These are phyloP conservation scores for Tretioscincus oriximinensis DNA, from an alignment of 2,113 vertebrate species.

Conservation along the genomic window DNA sequence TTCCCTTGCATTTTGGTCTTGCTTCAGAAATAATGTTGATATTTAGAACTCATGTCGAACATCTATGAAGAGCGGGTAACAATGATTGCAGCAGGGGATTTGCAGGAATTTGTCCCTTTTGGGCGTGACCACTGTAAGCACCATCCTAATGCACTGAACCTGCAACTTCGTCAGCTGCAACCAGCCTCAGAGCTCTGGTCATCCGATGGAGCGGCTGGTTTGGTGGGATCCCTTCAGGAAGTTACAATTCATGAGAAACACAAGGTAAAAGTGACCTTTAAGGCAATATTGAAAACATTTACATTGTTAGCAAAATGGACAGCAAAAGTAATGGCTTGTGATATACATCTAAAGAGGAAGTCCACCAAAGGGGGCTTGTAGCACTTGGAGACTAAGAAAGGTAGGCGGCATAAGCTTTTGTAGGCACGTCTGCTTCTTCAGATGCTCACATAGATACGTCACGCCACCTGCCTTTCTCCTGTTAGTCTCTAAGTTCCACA, in stretches of 20 bases:
- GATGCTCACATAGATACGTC: too few species aligned
- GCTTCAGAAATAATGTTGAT: conserved; percentile 97
- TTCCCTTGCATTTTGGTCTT: conserved; percentile 46
- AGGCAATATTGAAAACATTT: too few species aligned
- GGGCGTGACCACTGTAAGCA: conserved; percentile 95
- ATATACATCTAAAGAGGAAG: not conserved
- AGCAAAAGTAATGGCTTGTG: not conserved
- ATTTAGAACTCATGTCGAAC: conserved; percentile 99
- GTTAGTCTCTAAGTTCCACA: too few species aligned
- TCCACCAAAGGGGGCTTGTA: too few species aligned
- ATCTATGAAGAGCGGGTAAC: conserved; percentile 98
- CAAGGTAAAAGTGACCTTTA: conserved; percentile 67
- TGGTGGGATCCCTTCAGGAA: conserved; percentile 93
- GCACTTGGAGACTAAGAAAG: too few species aligned
- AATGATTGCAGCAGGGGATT: conserved; percentile 98
- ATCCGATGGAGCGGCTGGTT: conserved; percentile 90
- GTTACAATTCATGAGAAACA: conserved; percentile 93
- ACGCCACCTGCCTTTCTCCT: too few species aligned
- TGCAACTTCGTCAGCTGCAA: conserved; percentile 95
- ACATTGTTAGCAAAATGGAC: too few species aligned
- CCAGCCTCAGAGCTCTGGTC: conserved; percentile 95
- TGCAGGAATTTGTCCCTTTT: conserved; percentile 97
- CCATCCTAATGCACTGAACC: conserved; percentile 93
- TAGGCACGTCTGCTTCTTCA: too few species aligned
- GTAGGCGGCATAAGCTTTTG: too few species aligned